These are phyloP conservation scores for Acanthurus leucopareius DNA, from an alignment of 2,797 vertebrate species.

Conservation along the genomic window DNA sequence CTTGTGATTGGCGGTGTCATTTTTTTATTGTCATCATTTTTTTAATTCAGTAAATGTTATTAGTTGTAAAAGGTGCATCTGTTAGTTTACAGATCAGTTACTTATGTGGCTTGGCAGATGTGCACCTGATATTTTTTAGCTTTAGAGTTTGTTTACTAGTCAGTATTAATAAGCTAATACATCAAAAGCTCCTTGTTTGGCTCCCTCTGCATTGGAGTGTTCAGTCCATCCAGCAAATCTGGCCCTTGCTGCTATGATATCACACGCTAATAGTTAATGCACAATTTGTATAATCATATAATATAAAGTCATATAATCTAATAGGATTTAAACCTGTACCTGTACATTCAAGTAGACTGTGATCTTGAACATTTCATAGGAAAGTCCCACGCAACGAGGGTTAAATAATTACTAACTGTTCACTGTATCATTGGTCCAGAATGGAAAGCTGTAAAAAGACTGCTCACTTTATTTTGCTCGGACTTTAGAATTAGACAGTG, in stretches of 20 bases:
- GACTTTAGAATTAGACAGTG: too few relatives aligned
- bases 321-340: too few relatives aligned
- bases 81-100: neutral
- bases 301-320: neutral
- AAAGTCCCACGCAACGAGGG: neutral
- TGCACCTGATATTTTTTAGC: constrained; percentile 2
- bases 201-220: constrained; percentile 3
- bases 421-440: too few relatives aligned
- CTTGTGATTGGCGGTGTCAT: neutral
- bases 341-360: neutral
- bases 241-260: neutral
- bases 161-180: constrained; percentile 23
- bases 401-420: neutral
- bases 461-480: neutral
- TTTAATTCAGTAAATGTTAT: neutral
- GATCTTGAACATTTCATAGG: neutral
- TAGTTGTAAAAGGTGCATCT: neutral
- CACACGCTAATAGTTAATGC: neutral
- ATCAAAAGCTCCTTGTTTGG: constrained; percentile 7
- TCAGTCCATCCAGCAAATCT: constrained; percentile 25
- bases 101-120: neutral
- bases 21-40: neutral
- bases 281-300: neutral
- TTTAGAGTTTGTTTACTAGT: neutral
- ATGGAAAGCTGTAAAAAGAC: neutral